Evolutionary conservation across 2,113 vertebrate species (phyloP).

Genomic region (Lepus timidus): DNA sequence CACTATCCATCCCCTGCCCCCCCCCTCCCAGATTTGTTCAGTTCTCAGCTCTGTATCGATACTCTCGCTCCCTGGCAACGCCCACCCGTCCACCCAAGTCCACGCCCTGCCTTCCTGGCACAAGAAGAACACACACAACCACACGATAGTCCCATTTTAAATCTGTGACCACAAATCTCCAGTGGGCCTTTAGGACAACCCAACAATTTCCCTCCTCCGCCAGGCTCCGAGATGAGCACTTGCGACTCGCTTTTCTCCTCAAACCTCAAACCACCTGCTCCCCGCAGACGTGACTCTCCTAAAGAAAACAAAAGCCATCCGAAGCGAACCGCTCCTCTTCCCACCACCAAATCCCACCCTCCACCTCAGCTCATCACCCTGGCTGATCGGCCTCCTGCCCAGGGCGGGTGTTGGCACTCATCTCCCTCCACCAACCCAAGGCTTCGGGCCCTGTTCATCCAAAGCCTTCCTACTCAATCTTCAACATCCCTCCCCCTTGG

Average conservation of each 20-base stretch:
- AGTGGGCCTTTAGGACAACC: background rate
- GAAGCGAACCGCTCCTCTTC: background rate
- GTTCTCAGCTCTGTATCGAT: no score
- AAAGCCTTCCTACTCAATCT: background rate
- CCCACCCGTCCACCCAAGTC: background rate
- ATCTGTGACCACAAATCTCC: slow-evolving; percentile 29
- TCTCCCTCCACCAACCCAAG: background rate
- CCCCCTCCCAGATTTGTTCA: rapidly evolving
- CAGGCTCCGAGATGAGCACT: background rate
- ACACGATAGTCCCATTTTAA: background rate
- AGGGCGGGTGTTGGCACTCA: rapidly evolving
- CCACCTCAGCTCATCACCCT: background rate
- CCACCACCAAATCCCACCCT: background rate
- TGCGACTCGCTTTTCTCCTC: background rate
- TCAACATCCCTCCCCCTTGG: no score
- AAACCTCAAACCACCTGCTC: slow-evolving; percentile 41
- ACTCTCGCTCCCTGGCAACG: background rate
- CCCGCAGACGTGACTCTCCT: background rate
- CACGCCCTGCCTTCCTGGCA: rapidly evolving
- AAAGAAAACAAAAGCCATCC: background rate
- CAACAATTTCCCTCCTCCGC: background rate
- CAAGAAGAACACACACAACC: background rate
- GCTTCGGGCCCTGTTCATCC: background rate
- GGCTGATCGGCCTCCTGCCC: background rate
- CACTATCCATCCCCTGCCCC: rapidly evolving